These are phyloP conservation scores for Capitulum mitella DNA, from an alignment of 2,888 invertebrate genomes.

Conservation along the genomic window DNA sequence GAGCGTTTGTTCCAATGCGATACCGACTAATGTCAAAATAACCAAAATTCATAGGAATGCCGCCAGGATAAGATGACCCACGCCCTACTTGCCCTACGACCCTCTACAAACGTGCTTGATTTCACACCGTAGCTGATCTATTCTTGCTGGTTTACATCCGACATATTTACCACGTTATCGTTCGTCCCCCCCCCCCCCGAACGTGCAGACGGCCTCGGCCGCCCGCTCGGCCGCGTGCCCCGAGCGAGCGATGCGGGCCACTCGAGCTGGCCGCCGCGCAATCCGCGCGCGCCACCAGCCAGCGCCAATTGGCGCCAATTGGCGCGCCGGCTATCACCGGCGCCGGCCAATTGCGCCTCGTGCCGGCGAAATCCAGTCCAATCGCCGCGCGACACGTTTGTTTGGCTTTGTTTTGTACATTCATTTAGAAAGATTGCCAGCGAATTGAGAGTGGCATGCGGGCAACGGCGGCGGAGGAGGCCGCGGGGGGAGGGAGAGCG, in stretches of 20 bases:
- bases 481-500: conserved; percentile 20
- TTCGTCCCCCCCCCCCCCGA: not conserved
- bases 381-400: conserved; percentile 3
- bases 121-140: too few species aligned
- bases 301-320: conserved; percentile 17
- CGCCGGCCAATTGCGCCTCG: conserved; percentile 3
- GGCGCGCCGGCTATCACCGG: not conserved
- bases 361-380: not conserved
- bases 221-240: too few species aligned
- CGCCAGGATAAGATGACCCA: too few species aligned
- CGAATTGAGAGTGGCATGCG: conserved; percentile 5
- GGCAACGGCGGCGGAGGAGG: conserved; percentile 16
- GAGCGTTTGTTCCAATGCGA: too few species aligned
- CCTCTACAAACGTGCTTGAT: too few species aligned
- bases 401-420: conserved; percentile 25
- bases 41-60: too few species aligned
- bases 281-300: not conserved
- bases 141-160: too few species aligned
- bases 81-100: too few species aligned
- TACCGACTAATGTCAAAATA: too few species aligned
- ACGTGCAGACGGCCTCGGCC: too few species aligned
- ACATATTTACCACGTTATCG: too few species aligned
- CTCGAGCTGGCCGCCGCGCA: not conserved
- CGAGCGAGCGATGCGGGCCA: not conserved
- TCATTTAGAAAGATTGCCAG: conserved; percentile 12